Percentiles rank a stretch among this genome's conserved stretches.
These are phyloP conservation scores for Vanessa tameamea DNA, from an alignment of 1,140 invertebrate genomes.

Conservation along the genomic window DNA sequence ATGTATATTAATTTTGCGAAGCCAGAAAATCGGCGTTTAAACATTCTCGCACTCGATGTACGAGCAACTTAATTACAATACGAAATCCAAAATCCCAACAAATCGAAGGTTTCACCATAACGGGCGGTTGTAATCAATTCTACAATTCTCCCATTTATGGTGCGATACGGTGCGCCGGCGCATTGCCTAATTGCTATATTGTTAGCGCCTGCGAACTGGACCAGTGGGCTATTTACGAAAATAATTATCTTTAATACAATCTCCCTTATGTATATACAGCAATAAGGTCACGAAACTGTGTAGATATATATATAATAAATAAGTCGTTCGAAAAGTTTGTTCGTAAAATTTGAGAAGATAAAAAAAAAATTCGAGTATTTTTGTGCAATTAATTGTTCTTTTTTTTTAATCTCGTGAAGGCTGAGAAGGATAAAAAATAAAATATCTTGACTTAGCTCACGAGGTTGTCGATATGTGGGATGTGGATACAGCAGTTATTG, in stretches of 20 bases:
- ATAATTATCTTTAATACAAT: conserved; percentile 16
- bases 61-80: not conserved
- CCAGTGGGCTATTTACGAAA: conserved; percentile 27
- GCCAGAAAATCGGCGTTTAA: too few relatives aligned
- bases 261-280: not conserved
- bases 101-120: conserved; percentile 18
- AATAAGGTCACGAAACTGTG: not conserved
- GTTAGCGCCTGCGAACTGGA: conserved; percentile 31
- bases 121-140: conserved; percentile 2
- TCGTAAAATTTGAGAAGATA: not conserved
- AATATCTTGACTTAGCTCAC: too few relatives aligned
- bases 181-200: conserved; percentile 27
- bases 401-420: not conserved
- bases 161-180: not conserved
- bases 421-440: too few relatives aligned
- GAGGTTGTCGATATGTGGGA: too few relatives aligned
- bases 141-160: conserved; percentile 3
- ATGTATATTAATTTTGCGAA: too few relatives aligned
- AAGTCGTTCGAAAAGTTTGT: not conserved
- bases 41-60: too few relatives aligned
- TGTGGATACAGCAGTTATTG: too few relatives aligned
- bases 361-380: too few relatives aligned
- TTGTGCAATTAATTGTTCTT: not conserved
- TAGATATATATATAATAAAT: not conserved
- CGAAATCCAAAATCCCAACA: not conserved